Evolutionary conservation across 2,888 invertebrate genomes (phyloP).

Genomic region (Acanthopleura granulata): DNA sequence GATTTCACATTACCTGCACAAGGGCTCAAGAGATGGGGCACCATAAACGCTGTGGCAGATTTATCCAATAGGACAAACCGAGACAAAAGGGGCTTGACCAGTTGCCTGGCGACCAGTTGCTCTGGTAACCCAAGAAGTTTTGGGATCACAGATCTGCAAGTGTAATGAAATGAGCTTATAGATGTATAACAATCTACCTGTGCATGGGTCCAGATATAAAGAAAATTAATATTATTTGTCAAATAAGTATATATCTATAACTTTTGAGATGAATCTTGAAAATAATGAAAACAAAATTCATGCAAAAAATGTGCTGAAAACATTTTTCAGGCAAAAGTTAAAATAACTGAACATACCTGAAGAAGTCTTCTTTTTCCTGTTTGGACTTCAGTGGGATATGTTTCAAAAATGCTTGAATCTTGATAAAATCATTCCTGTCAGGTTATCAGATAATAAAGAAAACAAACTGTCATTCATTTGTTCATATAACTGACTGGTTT

Average conservation of each 20-base stretch:
- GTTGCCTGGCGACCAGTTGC: conserved; percentile 84
- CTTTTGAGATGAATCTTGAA: conserved; percentile 1
- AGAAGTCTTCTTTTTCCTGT: conserved; percentile 83
- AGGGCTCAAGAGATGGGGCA: conserved; percentile 80
- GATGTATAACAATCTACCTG: not conserved
- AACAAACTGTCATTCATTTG: too few relatives aligned
- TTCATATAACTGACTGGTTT: too few relatives aligned
- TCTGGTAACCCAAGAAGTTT: conserved; percentile 83
- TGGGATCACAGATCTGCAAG: conserved; percentile 75
- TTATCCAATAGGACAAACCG: conserved; percentile 87
- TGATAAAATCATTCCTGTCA: conserved; percentile 88
- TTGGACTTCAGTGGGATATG: conserved; percentile 85
- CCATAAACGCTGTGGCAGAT: conserved; percentile 81
- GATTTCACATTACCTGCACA: conserved; percentile 74
- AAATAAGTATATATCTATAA: not conserved
- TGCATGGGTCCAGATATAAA: not conserved
- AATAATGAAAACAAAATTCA: not conserved
- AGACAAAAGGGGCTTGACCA: conserved; percentile 83
- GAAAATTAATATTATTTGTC: conserved; percentile 8
- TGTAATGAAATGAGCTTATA: not conserved
- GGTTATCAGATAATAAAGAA: conserved; percentile 72
- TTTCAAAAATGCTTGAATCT: conserved; percentile 85
- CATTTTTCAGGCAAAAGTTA: too few relatives aligned
- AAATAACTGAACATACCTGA: conserved; percentile 72
- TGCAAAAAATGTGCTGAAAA: too few relatives aligned